Base-by-base conservation (phyloP, 1,140 invertebrate genomes). In the Campoletis sonorensis region DNA sequence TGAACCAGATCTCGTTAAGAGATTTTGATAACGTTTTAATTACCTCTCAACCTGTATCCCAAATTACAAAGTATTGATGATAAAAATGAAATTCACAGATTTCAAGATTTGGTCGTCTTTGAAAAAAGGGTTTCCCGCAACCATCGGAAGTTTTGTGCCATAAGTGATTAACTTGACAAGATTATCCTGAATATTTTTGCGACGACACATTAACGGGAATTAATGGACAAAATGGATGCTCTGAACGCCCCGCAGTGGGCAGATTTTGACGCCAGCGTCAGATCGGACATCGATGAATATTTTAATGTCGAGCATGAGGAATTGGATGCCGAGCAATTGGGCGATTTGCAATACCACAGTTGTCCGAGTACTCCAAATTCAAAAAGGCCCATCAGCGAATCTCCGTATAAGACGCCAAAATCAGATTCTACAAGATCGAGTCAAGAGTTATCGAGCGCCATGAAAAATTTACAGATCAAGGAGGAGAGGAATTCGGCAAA, bases 241-340 rank as follows among this genome's bases (percentile, higher is more conserved):
- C 81, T 83, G 45, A 81, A 86, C 27, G 91, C 90, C 27, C 89
- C 90, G 1, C 89, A 90, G 23, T 91, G 89, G 89, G 83, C 85
- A 49, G 90, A 92, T 78, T 90, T 92, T 26, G 84, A 78, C 1
- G 45, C 76, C 0, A 91, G 87, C 73, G 87, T 89, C 13, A 82
- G 84, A 21, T 18, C 83, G 7, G 61, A 54, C 1, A 64, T 67
- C 1, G 87, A 88, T 11, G 85, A 84, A 30, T 91, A 87, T 71
- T 91, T 91, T 30, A 86, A 88, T 0, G 75, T 45, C 5, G 37
- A 64, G 15, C 84, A 88, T 27, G 49, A 78, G 8, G 79, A 86
- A 15, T 79, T 87, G 0, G 77, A 79, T 27, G 33, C 58, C 2
- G 16, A 16, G 16, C 13, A 54, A 13, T 30, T 49, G 16, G n/a